Conservation (phyloP, 2,113 vertebrate species). For the Zosterops borbonicus region DNA sequence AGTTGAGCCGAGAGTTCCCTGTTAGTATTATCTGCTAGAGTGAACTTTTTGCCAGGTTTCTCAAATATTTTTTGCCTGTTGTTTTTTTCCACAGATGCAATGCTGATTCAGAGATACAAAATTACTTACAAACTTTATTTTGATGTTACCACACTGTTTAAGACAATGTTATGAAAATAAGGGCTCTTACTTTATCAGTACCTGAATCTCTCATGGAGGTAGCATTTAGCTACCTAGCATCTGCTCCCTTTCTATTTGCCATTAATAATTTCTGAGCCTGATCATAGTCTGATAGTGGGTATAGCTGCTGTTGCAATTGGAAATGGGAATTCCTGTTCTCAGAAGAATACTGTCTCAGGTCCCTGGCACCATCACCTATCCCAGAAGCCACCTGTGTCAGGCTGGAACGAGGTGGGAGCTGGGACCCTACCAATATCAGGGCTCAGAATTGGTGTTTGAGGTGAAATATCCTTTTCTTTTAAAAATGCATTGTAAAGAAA, state of each 20-base stretch:
- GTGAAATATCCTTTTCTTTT: background rate
- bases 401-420: background rate
- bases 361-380: background rate
- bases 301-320: background rate
- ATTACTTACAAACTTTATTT: background rate
- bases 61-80: background rate
- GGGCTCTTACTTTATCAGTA: background rate
- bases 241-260: background rate
- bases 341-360: rapidly evolving
- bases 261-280: background rate
- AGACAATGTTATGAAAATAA: background rate
- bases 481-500: background rate
- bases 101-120: background rate
- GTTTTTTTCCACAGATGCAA: background rate
- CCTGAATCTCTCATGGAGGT: background rate
- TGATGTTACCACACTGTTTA: background rate
- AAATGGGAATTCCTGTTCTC: rapidly evolving
- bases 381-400: background rate
- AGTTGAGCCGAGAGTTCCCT: background rate
- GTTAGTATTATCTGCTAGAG: background rate
- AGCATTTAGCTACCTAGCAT: background rate
- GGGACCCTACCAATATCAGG: background rate
- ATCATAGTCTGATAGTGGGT: background rate
- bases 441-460: background rate
- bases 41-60: background rate